Base-by-base conservation (phyloP, 2,888 invertebrate species). In the Phortica magna region DNA sequence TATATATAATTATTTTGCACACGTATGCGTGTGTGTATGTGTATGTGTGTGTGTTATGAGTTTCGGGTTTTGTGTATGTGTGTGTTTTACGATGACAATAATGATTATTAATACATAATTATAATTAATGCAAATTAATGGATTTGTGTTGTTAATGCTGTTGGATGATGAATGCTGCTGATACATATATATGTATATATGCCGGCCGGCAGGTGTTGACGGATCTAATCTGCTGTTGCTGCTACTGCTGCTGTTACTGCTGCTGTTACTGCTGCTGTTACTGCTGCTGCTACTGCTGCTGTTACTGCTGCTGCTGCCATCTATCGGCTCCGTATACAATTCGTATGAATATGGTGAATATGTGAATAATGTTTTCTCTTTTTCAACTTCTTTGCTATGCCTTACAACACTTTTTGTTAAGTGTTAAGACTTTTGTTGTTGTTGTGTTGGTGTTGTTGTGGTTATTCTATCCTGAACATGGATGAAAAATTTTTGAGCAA, bases 401-500 rank as follows among this genome's bases (percentile, higher is more conserved):
- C n/a, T n/a, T n/a, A n/a, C n/a, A n/a, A n/a, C n/a, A n/a, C n/a
- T n/a, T n/a, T n/a, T n/a, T n/a, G n/a, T n/a, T n/a, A n/a, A n/a
- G n/a, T n/a, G n/a, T n/a, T n/a, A n/a, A n/a, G n/a, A n/a, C n/a
- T 14, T 31, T 31, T 39, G 14, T 64, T 59, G 0, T 17, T 55
- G 0, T 55, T 55, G 55, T 12, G 55, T 55, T 6, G 12, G 5
- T 31, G 31, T 31, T 31, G 31, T 31, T 31, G 31, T 31, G 31
- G 2, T 31, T 31, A 31, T 31, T 31, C 31, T 31, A 31, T 31
- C 31, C 31, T 9, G 48, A 48, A 70, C 68, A 53, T 48, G 68
- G 68, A 70, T 71, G 53, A 71, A 71, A 71, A 71, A 55, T 55
- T 19, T 48, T 71, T 71, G 53, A 71, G 53, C 70, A 71, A 71